A percentile compares a stretch with the other conserved stretches of the same genome.
Evolutionary conservation across 2,797 vertebrate genomes (phyloP).

Genomic region (Novumbra hubbsi): DNA sequence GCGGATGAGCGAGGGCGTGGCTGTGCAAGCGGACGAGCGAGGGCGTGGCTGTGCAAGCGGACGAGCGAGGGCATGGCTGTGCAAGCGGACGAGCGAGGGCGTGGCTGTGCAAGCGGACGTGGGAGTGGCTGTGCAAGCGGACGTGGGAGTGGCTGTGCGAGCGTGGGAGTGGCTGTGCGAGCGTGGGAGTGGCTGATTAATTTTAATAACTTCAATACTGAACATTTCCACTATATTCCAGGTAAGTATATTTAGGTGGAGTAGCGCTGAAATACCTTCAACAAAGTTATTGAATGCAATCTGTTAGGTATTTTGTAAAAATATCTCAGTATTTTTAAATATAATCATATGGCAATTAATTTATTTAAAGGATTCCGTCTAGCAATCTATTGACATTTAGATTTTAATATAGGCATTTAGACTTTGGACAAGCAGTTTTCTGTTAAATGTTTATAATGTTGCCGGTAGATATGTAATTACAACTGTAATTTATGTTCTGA

Average conservation of each 20-base stretch:
- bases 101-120: no score
- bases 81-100: no score
- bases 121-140: no score
- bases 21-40: no score
- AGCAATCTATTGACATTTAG: neutral
- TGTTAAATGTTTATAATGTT: neutral
- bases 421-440: neutral
- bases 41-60: no score
- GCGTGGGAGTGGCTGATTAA: neutral
- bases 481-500: neutral
- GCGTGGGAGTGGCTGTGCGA: no score
- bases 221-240: slow-evolving; percentile 12
- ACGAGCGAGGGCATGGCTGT: no score
- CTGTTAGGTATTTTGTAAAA: neutral
- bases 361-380: neutral
- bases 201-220: neutral
- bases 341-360: neutral
- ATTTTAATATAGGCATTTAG: neutral
- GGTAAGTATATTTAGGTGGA: slow-evolving; percentile 40
- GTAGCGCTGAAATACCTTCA: neutral
- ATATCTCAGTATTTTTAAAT: neutral
- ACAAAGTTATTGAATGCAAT: neutral
- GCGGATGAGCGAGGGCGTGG: no score
- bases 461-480: slow-evolving; percentile 2
- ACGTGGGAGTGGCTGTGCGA: no score